These are phyloP conservation scores for Ruditapes philippinarum DNA, from an alignment of 1,140 invertebrate genomes.

Conservation along the genomic window DNA sequence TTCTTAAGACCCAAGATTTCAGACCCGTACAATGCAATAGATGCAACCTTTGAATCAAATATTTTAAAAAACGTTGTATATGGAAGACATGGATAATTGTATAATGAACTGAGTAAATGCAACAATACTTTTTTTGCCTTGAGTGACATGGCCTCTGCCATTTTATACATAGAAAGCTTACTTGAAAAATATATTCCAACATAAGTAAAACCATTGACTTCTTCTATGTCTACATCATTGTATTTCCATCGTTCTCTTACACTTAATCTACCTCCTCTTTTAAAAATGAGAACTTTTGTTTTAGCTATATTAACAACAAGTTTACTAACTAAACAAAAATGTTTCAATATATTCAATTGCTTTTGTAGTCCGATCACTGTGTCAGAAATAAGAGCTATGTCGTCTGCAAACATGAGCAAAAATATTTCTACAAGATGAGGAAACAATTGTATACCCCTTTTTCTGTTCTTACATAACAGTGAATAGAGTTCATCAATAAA, in stretches of 20 bases:
- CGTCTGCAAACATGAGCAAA: conserved; percentile 7
- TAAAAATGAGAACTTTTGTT: neutral
- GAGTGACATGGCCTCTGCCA: neutral
- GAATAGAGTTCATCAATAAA: too few relatives aligned
- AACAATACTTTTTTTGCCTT: neutral
- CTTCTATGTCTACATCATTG: neutral
- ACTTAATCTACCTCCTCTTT: neutral
- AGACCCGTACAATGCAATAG: neutral
- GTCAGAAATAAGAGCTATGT: neutral
- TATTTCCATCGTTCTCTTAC: neutral
- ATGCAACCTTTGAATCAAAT: neutral
- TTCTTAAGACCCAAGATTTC: neutral
- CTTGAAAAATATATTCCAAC: too few relatives aligned
- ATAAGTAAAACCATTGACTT: neutral
- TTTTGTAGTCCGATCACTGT: neutral
- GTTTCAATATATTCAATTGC: neutral
- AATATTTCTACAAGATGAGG: neutral
- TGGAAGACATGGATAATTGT: neutral
- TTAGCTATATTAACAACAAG: neutral
- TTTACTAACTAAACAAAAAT: neutral
- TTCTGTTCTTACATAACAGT: too few relatives aligned
- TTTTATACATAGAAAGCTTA: neutral
- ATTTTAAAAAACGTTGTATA: neutral
- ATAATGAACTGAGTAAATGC: neutral
- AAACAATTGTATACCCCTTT: too few relatives aligned